Base-by-base conservation (phyloP, 2,797 vertebrate genomes). In the Dendrocincla fuliginosa region DNA sequence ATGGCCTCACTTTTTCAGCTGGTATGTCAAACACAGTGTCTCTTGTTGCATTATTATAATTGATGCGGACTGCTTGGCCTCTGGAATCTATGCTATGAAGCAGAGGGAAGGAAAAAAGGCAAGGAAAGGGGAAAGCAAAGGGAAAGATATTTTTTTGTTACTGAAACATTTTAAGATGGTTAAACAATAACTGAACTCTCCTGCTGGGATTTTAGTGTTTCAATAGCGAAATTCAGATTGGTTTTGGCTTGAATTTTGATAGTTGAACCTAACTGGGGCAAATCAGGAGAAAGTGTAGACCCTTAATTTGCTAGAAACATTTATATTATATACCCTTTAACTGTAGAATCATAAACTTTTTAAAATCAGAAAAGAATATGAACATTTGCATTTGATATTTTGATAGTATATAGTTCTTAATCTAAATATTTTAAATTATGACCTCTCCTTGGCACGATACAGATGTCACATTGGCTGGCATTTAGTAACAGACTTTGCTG, bases 11-110 rank as follows among this genome's bases (percentile, higher is more conserved):
- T 95, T 98, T 98, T 61, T 99, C 98, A 35, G 98, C 39, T 13
- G 99, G 98, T 14, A 99, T 61, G 96, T 99, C 98, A 96, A 99
- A 98, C 92, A 99, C 97, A 0, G 99, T 98, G 76, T 99, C 99
- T 96, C 99, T 98, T 32, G 99, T 99, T 85, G 99, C 98, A n/a
- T 99, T 99, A 96, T 99, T 99, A 87, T 97, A 99, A 97, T 99
- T 99, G 93, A 99, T 99, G 81, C 98, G 98, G 81, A 92, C 81
- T 23, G 98, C 97, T 53, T 96, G 97, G 9, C 98, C 98, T 46
- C 98, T 98, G 2, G 95, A 80, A 80, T 99, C 98, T n/a, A 98
- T 69, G 8, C 99, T 99, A 87, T 52, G 68, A 84, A 90, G 87
- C 33, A 95, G 80, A 90, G 49, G 13, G 37, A 50, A 63, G 14